A percentile compares a stretch with the other conserved stretches of the same genome.
Evolutionary conservation across 1,140 invertebrate species (phyloP).

Genomic region (Conus betulinus): DNA sequence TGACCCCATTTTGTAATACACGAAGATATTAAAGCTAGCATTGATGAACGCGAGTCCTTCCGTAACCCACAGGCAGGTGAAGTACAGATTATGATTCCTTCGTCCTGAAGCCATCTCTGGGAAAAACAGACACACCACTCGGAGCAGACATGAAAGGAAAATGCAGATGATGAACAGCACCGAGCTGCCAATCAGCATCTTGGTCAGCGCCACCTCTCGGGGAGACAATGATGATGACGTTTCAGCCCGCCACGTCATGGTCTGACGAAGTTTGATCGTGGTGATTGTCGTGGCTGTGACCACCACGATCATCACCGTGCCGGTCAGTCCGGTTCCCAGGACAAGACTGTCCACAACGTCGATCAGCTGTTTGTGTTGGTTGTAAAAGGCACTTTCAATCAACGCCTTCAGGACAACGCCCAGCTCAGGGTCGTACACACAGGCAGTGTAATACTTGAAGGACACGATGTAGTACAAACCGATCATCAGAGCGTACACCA

Average conservation of each 20-base stretch:
- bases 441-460: neutral
- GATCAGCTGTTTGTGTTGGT: neutral
- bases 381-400: neutral
- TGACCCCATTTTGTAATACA: neutral
- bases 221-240: neutral
- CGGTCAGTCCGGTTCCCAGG: neutral
- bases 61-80: neutral
- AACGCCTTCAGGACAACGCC: too few species aligned
- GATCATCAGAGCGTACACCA: neutral
- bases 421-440: neutral
- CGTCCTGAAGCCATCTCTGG: neutral
- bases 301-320: neutral
- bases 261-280: neutral
- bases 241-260: neutral
- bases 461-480: neutral
- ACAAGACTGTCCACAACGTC: neutral
- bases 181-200: constrained; percentile 22
- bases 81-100: neutral
- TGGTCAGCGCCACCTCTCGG: constrained; percentile 15
- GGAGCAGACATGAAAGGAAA: neutral
- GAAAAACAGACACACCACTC: neutral
- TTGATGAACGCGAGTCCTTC: neutral
- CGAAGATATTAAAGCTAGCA: constrained; percentile 9
- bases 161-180: constrained; percentile 21
- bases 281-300: neutral